Conservation (phyloP, 1,140 invertebrate species). For the Hetaerina americana region DNA sequence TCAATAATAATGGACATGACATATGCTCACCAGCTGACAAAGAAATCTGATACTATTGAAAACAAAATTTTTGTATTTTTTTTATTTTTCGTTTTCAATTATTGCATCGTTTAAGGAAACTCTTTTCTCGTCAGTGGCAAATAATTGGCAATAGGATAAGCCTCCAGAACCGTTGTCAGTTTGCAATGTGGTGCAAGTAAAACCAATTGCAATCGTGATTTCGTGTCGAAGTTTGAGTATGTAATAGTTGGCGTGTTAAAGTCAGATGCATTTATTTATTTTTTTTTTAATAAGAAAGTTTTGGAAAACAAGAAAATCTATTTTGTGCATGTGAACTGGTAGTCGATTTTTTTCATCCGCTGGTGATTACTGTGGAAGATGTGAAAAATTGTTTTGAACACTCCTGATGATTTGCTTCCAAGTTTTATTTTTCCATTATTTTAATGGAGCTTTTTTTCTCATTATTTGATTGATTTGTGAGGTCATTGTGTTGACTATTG, state of each 20-base stretch:
- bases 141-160: not conserved
- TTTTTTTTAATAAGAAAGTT: too few species aligned
- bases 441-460: too few species aligned
- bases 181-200: not conserved
- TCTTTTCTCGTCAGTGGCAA: too few species aligned
- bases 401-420: too few species aligned
- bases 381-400: too few species aligned
- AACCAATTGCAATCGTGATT: not conserved
- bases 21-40: not conserved
- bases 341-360: not conserved
- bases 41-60: not conserved
- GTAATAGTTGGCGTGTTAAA: too few species aligned
- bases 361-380: not conserved
- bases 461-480: too few species aligned
- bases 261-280: too few species aligned
- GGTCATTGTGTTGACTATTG: too few species aligned
- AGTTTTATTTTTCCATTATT: not conserved
- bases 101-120: too few species aligned
- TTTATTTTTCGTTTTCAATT: constrained; percentile 3
- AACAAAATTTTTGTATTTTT: not conserved
- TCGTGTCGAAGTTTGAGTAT: not conserved
- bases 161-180: not conserved
- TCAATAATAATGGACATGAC: not conserved
- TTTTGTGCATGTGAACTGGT: not conserved
- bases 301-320: not conserved